These are phyloP conservation scores for Trachymyrmex septentrionalis DNA, from an alignment of 1,140 invertebrate genomes.

Conservation along the genomic window DNA sequence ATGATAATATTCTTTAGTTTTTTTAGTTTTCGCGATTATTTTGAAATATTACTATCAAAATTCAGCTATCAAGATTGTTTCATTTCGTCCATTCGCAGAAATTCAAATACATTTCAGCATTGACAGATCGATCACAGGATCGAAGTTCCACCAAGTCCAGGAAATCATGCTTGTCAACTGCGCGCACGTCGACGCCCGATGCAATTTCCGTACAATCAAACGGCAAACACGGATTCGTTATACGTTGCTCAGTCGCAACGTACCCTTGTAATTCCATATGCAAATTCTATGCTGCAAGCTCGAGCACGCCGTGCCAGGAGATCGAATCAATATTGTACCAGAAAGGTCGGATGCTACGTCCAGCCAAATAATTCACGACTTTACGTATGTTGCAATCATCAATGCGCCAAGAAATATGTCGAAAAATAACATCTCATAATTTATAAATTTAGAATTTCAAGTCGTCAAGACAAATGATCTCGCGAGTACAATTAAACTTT, in stretches of 20 bases:
- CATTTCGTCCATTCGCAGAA: not conserved
- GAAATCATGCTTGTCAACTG: conserved; percentile 70
- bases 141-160: conserved; percentile 58
- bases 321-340: conserved; percentile 76
- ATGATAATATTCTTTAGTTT: not conserved
- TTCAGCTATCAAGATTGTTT: not conserved
- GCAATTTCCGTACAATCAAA: conserved; percentile 78
- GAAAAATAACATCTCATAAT: not conserved
- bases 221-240: conserved; percentile 68
- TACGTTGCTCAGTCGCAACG: conserved; percentile 43
- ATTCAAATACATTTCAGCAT: not conserved
- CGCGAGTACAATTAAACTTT: not conserved
- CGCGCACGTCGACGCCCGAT: conserved; percentile 57
- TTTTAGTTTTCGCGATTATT: not conserved
- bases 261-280: conserved; percentile 73
- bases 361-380: conserved; percentile 15
- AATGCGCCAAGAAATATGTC: not conserved
- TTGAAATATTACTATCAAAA: not conserved
- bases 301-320: conserved; percentile 56
- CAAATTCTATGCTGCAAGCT: conserved; percentile 71
- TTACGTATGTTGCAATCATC: not conserved
- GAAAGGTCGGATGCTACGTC: conserved; percentile 63
- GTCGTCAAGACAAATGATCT: not conserved
- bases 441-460: not conserved
- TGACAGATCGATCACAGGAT: conserved; percentile 26